Evolutionary conservation across 1,140 invertebrate genomes (phyloP).

Genomic region (Laodelphax striatellus): DNA sequence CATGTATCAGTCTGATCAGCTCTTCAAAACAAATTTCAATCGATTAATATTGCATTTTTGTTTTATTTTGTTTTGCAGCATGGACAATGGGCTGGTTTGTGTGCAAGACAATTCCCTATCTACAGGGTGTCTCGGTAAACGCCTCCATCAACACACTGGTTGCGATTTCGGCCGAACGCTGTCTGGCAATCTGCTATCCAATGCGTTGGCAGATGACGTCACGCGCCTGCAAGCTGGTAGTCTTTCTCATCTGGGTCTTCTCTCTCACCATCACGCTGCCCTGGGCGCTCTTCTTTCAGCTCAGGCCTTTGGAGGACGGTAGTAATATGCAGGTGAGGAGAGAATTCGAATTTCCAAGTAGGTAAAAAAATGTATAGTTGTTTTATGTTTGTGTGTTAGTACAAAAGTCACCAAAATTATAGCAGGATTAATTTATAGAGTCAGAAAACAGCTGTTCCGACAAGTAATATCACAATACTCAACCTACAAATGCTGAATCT

Average conservation of each 20-base stretch:
- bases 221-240: constrained; percentile 32
- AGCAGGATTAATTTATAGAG: too few species aligned
- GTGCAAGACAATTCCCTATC: constrained; percentile 47
- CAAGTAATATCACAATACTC: too few species aligned
- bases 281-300: constrained; percentile 43
- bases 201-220: constrained; percentile 40
- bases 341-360: too few species aligned
- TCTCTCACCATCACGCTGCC: constrained; percentile 41
- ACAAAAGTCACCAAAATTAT: too few species aligned
- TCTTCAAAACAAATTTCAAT: too few species aligned
- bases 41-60: too few species aligned
- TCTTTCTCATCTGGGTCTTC: constrained; percentile 41
- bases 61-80: constrained; percentile 34
- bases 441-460: too few species aligned
- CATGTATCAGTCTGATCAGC: too few species aligned
- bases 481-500: too few species aligned
- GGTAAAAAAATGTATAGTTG: too few species aligned
- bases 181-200: constrained; percentile 44
- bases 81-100: constrained; percentile 46
- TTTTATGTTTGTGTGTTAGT: too few species aligned
- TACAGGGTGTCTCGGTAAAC: constrained; percentile 50
- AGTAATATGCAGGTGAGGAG: constrained; percentile 28
- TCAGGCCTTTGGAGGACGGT: constrained; percentile 26
- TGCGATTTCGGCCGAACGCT: constrained; percentile 47
- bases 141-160: constrained; percentile 50